Evolutionary conservation across 2,797 vertebrate species (phyloP).

Genomic region (Staurois parvus): DNA sequence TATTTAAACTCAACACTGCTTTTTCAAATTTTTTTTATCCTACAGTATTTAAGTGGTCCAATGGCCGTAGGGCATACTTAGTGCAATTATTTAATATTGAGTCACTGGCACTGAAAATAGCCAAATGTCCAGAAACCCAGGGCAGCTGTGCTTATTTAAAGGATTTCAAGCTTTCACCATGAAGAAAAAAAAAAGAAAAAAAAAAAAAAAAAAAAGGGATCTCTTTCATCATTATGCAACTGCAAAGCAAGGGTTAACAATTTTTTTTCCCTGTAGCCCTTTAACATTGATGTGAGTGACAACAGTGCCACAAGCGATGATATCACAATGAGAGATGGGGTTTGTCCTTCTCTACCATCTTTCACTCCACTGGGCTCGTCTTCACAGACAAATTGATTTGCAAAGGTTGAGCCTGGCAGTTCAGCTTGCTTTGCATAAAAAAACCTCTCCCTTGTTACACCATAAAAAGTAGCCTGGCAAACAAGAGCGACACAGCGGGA

Average conservation of each 20-base stretch:
- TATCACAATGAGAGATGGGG: slow-evolving; percentile 84
- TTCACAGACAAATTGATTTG: slow-evolving; percentile 99
- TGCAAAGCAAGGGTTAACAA: slow-evolving; percentile 57
- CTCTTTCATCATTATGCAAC: slow-evolving; percentile 62
- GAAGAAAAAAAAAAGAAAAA: background rate
- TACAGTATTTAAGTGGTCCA: slow-evolving; percentile 35
- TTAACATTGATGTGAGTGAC: slow-evolving; percentile 70
- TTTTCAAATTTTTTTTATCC: slow-evolving; percentile 16
- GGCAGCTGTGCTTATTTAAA: slow-evolving; percentile 57
- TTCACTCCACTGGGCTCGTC: slow-evolving; percentile 84
- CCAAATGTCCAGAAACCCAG: slow-evolving; percentile 56
- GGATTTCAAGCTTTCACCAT: slow-evolving; percentile 25
- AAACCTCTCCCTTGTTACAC: slow-evolving; percentile 83
- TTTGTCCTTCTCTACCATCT: slow-evolving; percentile 82
- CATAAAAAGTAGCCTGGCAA: slow-evolving; percentile 86
- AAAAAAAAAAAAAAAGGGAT: slow-evolving; percentile 13
- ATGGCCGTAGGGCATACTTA: slow-evolving; percentile 43
- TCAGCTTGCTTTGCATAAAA: slow-evolving; percentile 90
- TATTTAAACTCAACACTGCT: slow-evolving; percentile 1
- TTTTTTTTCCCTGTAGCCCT: slow-evolving; percentile 61
- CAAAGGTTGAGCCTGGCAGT: slow-evolving; percentile 92
- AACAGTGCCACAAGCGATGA: slow-evolving; percentile 73
- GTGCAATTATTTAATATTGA: slow-evolving; percentile 45
- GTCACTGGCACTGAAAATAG: slow-evolving; percentile 57
- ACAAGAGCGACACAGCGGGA: slow-evolving; percentile 86